Base-by-base conservation (phyloP, 2,797 vertebrate species). In the Neosalanx taihuensis region DNA sequence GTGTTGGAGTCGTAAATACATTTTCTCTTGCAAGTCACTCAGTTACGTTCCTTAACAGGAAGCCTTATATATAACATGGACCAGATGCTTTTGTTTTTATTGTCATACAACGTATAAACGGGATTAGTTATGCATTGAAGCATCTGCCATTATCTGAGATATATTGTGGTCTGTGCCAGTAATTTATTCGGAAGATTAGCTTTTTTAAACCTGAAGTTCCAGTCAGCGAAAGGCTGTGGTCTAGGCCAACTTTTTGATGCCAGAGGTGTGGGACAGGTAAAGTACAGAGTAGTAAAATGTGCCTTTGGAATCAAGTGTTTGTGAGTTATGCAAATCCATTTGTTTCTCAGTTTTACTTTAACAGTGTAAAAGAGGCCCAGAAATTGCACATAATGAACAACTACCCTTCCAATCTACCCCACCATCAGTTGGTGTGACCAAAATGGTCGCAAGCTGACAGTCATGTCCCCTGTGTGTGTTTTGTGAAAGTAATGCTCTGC, bases 331-430 rank as follows among this genome's bases (percentile, higher is more conserved):
- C 89, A 88, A 89, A 90, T 89, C 88, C 83, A 82, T 90, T 90
- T 90, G 88, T 90, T 91, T 82, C 80, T 85, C 80, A 81, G 80
- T 88, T 89, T 89, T 85, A 85, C 86, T 89, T 79, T 85, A 84
- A 88, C 89, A 80, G 89, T 89, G 86, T 89, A 84, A 91, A 91
- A 85, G 79, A 83, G 87, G 88, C 88, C 74, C 90, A 89, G 88
- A 89, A 91, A 91, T 91, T 86, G 78, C 83, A 87, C 86, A 92
- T 92, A 93, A 93, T 93, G 88, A 93, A 82, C 85, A 80, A 86
- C 83, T 87, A 74, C 69, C 15, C 78, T 90, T 91, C 91, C 92
- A 93, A 75, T 86, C 72, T 26, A 26, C 23, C 23, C 23, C 23
- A 26, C 85, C 86, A 89, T 91, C 90, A 89, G 88, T 79, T 81